Percentiles rank a stretch among this genome's conserved stretches.
phyloP scores from a whole-genome alignment of 2,113 vertebrate genomes.

The Vidua chalybeata region DNA sequence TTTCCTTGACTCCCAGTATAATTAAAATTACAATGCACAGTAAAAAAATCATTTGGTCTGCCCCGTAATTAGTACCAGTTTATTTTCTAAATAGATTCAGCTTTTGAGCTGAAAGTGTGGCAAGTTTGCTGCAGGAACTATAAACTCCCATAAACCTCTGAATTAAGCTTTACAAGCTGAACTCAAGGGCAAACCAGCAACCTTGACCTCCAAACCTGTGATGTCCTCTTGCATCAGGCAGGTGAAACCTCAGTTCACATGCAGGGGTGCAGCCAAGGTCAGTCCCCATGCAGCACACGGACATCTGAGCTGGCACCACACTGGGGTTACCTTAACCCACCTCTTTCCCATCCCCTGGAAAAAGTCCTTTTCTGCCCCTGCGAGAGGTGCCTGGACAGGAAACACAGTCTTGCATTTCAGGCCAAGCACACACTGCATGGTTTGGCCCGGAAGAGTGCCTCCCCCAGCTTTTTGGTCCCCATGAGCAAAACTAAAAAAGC shows the following conservation, averaged over 20 bases:
- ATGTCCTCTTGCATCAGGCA: background rate
- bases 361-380: background rate
- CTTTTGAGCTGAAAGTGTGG: background rate
- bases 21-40: background rate
- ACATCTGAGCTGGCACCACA: background rate
- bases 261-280: background rate
- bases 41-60: background rate
- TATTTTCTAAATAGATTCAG: background rate
- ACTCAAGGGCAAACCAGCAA: background rate
- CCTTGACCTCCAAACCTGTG: background rate
- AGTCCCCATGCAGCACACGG: accelerated
- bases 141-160: background rate
- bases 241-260: background rate
- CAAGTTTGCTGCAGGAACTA: background rate
- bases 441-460: background rate
- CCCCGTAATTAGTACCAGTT: background rate
- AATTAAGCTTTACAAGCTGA: background rate
- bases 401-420: background rate
- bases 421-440: background rate
- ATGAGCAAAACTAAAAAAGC: background rate
- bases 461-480: background rate
- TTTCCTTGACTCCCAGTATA: background rate
- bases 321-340: background rate
- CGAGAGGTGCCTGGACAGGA: background rate
- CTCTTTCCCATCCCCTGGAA: background rate